Evolutionary conservation across 2,797 vertebrate species (phyloP).

Genomic region (Chaunax sp.): DNA sequence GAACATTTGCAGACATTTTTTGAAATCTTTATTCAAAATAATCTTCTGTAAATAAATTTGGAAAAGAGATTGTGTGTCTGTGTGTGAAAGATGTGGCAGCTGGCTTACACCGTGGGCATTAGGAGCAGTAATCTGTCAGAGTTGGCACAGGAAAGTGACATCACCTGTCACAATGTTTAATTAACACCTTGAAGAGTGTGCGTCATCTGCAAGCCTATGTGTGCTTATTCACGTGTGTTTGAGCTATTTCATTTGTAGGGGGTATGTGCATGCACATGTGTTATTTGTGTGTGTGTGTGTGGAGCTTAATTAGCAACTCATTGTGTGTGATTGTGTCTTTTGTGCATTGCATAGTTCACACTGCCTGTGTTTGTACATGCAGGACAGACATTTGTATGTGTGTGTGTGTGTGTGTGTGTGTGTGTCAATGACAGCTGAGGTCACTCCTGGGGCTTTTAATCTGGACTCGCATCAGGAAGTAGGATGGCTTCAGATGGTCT

Average conservation of each 20-base stretch:
- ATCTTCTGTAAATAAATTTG: neutral
- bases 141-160: constrained; percentile 70
- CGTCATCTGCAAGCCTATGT: constrained; percentile 9
- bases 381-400: constrained; percentile 12
- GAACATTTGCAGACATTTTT: neutral
- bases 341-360: neutral
- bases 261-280: neutral
- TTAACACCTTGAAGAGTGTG: constrained; percentile 70
- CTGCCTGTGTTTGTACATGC: constrained; percentile 4
- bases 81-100: constrained; percentile 62
- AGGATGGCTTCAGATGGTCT: constrained; percentile 66
- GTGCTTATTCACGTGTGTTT: neutral
- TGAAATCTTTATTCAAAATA: neutral
- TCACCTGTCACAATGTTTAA: constrained; percentile 82
- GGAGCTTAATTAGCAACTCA: constrained; percentile 53
- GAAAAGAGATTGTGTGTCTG: neutral
- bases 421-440: constrained; percentile 76
- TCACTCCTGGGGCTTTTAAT: constrained; percentile 78
- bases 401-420: constrained; percentile 22
- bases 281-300: constrained; percentile 4
- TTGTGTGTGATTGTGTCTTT: constrained; percentile 8
- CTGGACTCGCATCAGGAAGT: constrained; percentile 77
- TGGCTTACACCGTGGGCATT: constrained; percentile 74
- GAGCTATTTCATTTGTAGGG: neutral
- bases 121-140: constrained; percentile 59